A percentile compares a stretch with the other conserved stretches of the same genome.
phyloP scores from a whole-genome alignment of 2,113 vertebrate species.

The Gracilinanus agilis region DNA sequence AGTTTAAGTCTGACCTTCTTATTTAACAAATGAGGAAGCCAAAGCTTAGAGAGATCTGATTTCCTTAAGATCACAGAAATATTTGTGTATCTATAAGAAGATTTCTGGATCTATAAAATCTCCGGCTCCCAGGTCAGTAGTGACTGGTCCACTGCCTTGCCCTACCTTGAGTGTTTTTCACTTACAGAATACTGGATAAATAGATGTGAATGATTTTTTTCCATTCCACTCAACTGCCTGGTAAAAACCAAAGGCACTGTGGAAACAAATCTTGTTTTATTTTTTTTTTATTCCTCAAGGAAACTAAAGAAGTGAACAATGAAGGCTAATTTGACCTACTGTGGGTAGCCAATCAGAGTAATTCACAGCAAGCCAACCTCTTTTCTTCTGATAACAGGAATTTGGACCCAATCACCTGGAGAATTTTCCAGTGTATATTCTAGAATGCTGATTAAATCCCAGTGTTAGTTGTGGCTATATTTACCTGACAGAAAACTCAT shows the following conservation, averaged over 20 bases:
- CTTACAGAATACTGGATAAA: not conserved
- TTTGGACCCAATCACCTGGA: not conserved
- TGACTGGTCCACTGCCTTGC: not conserved
- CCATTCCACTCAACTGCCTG: not conserved
- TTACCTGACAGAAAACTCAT: not conserved
- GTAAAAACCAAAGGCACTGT: not conserved
- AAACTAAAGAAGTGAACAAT: not conserved
- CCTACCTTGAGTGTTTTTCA: not conserved
- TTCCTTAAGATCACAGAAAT: not conserved
- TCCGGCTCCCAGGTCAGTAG: not conserved
- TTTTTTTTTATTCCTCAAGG: not conserved
- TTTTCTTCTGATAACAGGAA: slow-evolving; percentile 1
- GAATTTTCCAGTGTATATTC: not conserved
- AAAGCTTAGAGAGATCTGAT: not conserved
- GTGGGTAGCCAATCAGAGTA: not conserved
- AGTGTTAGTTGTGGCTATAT: not conserved
- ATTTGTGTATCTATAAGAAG: not conserved
- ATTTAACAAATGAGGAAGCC: not conserved
- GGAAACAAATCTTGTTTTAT: not conserved
- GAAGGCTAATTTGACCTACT: not conserved
- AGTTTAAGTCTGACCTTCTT: not conserved
- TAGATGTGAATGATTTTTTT: not conserved
- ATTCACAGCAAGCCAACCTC: not conserved
- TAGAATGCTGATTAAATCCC: not conserved
- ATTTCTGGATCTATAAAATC: not conserved